A percentile compares a stretch with the other conserved stretches of the same genome.
phyloP scores from a whole-genome alignment of 2,797 vertebrate genomes.

The Chloroceryle amazona region DNA sequence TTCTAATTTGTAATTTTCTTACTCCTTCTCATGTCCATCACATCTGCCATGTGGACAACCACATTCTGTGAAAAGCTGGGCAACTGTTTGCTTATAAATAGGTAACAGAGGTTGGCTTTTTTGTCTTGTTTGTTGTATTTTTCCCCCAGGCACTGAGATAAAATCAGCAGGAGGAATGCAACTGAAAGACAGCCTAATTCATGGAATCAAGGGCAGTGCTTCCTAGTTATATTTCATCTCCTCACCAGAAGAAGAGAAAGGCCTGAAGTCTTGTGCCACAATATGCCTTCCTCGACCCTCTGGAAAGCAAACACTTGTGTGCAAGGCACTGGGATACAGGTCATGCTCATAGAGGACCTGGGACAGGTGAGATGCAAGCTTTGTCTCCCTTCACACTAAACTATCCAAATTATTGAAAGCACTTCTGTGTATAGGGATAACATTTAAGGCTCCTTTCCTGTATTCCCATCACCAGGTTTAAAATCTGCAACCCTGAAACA shows the following conservation, averaged over 20 bases:
- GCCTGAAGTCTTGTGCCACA: background rate
- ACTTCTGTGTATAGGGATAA: background rate
- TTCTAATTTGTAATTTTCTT: background rate
- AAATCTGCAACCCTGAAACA: background rate
- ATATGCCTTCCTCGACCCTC: background rate
- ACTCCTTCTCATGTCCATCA: background rate
- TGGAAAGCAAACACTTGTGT: background rate
- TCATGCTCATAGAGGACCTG: rapidly evolving
- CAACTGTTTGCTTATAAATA: background rate
- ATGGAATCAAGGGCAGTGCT: background rate
- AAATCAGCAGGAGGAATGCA: background rate
- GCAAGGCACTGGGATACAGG: rapidly evolving
- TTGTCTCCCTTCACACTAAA: background rate
- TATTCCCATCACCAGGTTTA: background rate
- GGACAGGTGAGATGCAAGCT: rapidly evolving
- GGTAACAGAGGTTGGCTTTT: background rate
- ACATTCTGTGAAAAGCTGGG: background rate
- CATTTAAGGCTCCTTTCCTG: background rate
- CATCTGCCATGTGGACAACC: background rate
- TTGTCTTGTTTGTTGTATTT: background rate
- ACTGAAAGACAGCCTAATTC: background rate
- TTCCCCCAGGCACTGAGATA: background rate
- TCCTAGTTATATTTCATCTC: background rate
- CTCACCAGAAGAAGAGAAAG: background rate
- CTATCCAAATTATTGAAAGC: background rate